These are phyloP conservation scores for Galerucella pusilla DNA, from an alignment of 2,888 invertebrate species.

Conservation along the genomic window DNA sequence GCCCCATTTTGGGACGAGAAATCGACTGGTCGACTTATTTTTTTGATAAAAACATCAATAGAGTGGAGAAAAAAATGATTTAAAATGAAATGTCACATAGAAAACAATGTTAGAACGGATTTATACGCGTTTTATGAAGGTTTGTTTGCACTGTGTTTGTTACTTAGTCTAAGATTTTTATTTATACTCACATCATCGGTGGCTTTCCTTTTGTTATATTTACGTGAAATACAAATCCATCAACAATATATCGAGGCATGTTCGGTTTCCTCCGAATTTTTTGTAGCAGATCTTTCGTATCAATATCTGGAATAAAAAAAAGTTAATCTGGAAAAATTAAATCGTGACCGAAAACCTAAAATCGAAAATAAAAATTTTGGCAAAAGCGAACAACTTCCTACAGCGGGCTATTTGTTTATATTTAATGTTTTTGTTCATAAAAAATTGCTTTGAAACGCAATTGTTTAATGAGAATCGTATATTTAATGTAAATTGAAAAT, in stretches of 20 bases:
- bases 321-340: constrained; percentile 10
- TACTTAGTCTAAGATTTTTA: background rate
- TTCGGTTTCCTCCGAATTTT: constrained; percentile 57
- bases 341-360: constrained; percentile 6
- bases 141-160: background rate
- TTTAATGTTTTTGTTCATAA: too few species aligned
- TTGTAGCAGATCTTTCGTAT: constrained; percentile 43
- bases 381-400: background rate
- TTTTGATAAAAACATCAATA: too few species aligned
- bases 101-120: too few species aligned
- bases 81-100: too few species aligned
- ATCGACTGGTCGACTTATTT: too few species aligned
- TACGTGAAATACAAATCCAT: constrained; percentile 64
- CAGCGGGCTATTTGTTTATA: background rate
- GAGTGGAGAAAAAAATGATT: too few species aligned
- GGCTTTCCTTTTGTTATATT: constrained; percentile 63
- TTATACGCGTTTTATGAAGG: too few species aligned
- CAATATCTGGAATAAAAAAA: constrained; percentile 49
- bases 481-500: too few species aligned
- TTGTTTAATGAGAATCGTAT: background rate
- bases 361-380: background rate
- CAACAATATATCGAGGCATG: constrained; percentile 63
- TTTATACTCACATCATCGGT: constrained; percentile 61
- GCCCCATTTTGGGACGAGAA: too few species aligned
- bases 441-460: background rate